Evolutionary conservation across 2,888 invertebrate species (phyloP).

Genomic region (Argyresthia goedartella): DNA sequence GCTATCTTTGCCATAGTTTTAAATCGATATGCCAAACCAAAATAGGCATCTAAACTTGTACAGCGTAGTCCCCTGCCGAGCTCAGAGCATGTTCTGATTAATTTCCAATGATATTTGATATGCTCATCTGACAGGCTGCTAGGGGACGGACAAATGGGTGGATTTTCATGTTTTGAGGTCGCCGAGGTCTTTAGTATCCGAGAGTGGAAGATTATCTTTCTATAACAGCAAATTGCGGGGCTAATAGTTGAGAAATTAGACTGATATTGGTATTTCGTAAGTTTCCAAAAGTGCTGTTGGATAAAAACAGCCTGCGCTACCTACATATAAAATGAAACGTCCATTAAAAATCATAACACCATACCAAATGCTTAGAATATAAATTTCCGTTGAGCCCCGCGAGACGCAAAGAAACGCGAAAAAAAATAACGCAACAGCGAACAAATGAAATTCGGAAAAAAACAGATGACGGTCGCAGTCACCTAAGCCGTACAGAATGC

Average conservation of each 20-base stretch:
- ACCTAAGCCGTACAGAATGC: constrained; percentile 20
- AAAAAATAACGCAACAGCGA: constrained; percentile 15
- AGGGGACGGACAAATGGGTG: constrained; percentile 57
- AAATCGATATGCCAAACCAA: not conserved
- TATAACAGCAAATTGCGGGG: constrained; percentile 8
- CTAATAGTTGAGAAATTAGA: no score
- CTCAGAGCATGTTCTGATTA: constrained; percentile 34
- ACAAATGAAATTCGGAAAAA: constrained; percentile 18
- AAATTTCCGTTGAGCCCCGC: no score
- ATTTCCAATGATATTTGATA: constrained; percentile 65
- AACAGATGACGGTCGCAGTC: constrained; percentile 11
- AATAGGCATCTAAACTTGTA: not conserved
- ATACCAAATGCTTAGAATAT: no score
- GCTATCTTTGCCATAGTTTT: no score
- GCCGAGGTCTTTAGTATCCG: constrained; percentile 20
- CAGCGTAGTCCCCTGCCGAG: not conserved
- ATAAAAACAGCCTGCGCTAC: no score
- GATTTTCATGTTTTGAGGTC: constrained; percentile 41
- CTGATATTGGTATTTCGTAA: no score
- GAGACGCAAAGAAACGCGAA: constrained; percentile 9
- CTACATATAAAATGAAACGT: no score
- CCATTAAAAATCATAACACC: no score
- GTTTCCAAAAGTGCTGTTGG: no score
- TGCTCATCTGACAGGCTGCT: constrained; percentile 45
- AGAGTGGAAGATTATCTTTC: constrained; percentile 33